These are phyloP conservation scores for Onychomys torridus DNA, from an alignment of 2,797 vertebrate species.

Conservation along the genomic window DNA sequence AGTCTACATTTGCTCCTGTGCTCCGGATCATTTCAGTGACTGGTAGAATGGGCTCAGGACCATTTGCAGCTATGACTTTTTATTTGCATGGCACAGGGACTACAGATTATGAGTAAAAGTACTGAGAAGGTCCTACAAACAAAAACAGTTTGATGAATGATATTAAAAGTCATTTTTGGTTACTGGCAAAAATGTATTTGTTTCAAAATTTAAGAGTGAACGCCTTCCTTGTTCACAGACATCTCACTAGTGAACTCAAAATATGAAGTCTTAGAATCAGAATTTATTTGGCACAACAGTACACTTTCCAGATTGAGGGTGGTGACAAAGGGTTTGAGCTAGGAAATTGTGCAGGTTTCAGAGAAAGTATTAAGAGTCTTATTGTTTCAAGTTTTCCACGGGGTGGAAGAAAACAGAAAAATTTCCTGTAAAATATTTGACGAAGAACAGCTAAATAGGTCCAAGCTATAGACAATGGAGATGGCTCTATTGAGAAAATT, in stretches of 20 bases:
- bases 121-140: not conserved
- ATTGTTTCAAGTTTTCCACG: conserved; percentile 64
- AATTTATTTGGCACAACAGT: conserved; percentile 16
- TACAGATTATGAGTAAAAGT: conserved; percentile 15
- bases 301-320: conserved; percentile 36
- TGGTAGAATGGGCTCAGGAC: not conserved
- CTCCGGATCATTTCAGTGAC: not conserved
- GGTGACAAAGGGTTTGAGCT: conserved; percentile 19
- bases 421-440: conserved; percentile 52
- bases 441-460: conserved; percentile 7
- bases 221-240: not conserved
- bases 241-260: conserved; percentile 16
- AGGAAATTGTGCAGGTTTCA: conserved; percentile 46
- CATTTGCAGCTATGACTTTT: not conserved
- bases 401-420: not conserved
- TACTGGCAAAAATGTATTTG: not conserved
- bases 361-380: conserved; percentile 26
- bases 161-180: not conserved
- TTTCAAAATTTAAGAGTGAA: conserved; percentile 4
- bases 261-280: not conserved
- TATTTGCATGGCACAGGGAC: not conserved
- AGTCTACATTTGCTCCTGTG: not conserved
- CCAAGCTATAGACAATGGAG: conserved; percentile 66
- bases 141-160: not conserved
- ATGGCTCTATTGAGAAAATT: conserved; percentile 56